These are phyloP conservation scores for Acanthopagrus latus DNA, from an alignment of 2,797 vertebrate genomes.

Conservation along the genomic window DNA sequence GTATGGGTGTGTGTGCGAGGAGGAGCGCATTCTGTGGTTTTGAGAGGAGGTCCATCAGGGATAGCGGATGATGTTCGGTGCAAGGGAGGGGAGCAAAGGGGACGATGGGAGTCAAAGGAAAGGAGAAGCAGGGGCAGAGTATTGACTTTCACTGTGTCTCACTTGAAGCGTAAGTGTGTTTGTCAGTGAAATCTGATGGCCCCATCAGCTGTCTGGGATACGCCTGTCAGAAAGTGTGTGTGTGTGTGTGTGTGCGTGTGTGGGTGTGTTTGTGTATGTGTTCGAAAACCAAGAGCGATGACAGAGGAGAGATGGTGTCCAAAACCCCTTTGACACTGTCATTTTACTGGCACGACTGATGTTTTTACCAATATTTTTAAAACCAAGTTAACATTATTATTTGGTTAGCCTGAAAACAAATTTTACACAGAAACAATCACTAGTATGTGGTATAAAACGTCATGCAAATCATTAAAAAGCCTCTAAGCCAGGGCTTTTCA, in stretches of 20 bases:
- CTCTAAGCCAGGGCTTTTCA: conserved; percentile 4
- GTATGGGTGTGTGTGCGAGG: conserved; percentile 22
- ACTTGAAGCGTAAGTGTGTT: conserved; percentile 91
- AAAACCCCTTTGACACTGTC: neutral
- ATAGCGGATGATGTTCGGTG: conserved; percentile 51
- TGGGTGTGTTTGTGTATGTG: conserved; percentile 6
- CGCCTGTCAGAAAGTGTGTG: conserved; percentile 73
- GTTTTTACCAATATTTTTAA: neutral
- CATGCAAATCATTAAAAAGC: conserved; percentile 26
- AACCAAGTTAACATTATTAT: conserved; percentile 10
- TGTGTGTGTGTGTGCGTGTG: conserved; percentile 24
- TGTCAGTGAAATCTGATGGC: conserved; percentile 92
- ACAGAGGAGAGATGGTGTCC: conserved; percentile 12
- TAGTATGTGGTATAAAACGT: neutral
- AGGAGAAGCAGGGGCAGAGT: conserved; percentile 77
- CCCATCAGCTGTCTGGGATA: conserved; percentile 92
- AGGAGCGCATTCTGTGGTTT: conserved; percentile 57
- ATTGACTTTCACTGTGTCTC: conserved; percentile 94
- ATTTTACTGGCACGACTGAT: neutral
- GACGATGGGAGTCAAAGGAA: conserved; percentile 69
- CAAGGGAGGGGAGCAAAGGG: conserved; percentile 45
- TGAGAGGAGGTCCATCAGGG: conserved; percentile 54
- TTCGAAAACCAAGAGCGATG: conserved; percentile 27
- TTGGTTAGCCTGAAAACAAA: conserved; percentile 1
- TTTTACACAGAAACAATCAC: neutral